Evolutionary conservation across 2,113 vertebrate species (phyloP).

Genomic region (Gambusia holbrooki): DNA sequence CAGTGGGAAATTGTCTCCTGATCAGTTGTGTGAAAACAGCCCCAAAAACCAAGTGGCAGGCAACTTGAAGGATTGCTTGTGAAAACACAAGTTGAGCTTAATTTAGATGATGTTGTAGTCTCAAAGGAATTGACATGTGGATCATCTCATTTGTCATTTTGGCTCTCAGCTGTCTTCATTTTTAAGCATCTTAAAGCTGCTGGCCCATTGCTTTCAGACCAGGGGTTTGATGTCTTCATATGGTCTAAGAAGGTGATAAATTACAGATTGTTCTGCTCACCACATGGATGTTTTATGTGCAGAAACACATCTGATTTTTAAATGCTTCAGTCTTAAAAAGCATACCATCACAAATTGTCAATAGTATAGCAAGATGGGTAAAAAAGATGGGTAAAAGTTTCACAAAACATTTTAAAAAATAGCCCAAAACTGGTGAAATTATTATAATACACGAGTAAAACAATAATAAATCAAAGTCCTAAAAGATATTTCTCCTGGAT

Average conservation of each 20-base stretch:
- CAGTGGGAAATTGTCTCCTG: neutral
- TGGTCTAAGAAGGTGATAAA: slow-evolving; percentile 53
- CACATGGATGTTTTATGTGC: slow-evolving; percentile 52
- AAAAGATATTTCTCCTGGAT: slow-evolving; percentile 27
- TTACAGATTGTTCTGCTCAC: slow-evolving; percentile 34
- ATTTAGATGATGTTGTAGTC: slow-evolving; percentile 57
- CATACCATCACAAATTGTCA: slow-evolving; percentile 35
- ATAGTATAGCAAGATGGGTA: neutral
- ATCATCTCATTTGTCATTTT: slow-evolving; percentile 52
- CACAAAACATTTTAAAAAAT: neutral
- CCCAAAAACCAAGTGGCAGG: slow-evolving; percentile 14
- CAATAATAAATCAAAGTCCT: slow-evolving; percentile 6
- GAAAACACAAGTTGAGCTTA: slow-evolving; percentile 48
- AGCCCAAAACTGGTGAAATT: neutral
- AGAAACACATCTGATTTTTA: slow-evolving; percentile 39
- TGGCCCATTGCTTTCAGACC: slow-evolving; percentile 32
- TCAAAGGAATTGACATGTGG: slow-evolving; percentile 50
- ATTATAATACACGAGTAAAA: slow-evolving; percentile 8
- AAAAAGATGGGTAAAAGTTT: slow-evolving; percentile 5
- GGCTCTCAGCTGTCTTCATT: slow-evolving; percentile 28
- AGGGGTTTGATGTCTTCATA: slow-evolving; percentile 69
- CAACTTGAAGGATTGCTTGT: slow-evolving; percentile 6
- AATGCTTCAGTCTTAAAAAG: slow-evolving; percentile 29
- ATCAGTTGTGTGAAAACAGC: slow-evolving; percentile 18
- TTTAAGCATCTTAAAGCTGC: slow-evolving; percentile 34